Conservation (phyloP, 2,113 vertebrate species). For the Enhydra lutris region DNA sequence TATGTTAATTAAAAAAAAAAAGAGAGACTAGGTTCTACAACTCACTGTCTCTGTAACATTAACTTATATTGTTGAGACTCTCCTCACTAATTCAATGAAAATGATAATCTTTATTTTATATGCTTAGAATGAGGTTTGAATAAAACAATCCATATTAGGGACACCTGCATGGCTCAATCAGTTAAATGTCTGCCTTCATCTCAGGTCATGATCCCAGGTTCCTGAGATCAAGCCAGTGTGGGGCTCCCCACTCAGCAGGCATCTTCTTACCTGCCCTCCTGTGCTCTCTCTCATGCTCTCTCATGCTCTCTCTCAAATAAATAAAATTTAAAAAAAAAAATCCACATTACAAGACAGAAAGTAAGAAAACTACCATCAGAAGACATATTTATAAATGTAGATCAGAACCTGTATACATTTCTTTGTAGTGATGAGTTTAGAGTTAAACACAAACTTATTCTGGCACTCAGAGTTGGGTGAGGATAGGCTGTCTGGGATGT, state of each 20-base stretch:
- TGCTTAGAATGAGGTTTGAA: background rate
- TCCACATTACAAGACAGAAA: background rate
- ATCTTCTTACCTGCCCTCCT: background rate
- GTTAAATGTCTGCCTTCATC: background rate
- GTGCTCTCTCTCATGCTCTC: background rate
- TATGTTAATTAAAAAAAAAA: too few species aligned
- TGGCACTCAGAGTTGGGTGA: background rate
- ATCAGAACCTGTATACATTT: background rate
- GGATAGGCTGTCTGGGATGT: background rate
- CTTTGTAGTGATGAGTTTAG: background rate
- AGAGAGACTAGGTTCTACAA: background rate
- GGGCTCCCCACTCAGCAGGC: background rate
- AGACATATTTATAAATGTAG: background rate
- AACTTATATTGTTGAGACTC: background rate
- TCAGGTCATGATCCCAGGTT: background rate
- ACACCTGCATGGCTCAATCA: background rate
- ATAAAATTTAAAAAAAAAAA: background rate
- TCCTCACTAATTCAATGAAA: background rate
- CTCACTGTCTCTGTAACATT: background rate
- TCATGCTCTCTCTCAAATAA: background rate
- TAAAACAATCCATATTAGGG: background rate
- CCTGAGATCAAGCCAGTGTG: background rate
- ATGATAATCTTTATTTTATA: background rate
- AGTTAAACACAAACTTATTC: background rate
- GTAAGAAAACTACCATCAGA: background rate